Evolutionary conservation across 2,888 invertebrate genomes (phyloP).

Genomic region (Drosophila yooni): DNA sequence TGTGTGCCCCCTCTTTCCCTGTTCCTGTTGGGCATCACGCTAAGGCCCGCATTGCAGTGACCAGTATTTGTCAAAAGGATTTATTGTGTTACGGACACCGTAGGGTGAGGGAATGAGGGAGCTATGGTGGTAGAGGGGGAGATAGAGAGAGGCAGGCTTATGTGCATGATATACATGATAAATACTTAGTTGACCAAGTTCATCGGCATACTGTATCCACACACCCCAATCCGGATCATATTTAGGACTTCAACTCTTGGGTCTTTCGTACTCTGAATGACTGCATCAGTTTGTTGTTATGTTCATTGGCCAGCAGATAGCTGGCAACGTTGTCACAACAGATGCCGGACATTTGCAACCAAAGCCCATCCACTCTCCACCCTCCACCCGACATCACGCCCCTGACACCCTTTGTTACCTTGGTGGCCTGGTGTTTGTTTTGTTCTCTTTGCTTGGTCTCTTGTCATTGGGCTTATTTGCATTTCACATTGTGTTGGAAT

Average conservation of each 20-base stretch:
- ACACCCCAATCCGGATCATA: background rate
- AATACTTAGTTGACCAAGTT: conserved; percentile 21
- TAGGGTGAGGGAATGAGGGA: background rate
- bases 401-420: conserved; percentile 1
- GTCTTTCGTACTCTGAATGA: conserved; percentile 12
- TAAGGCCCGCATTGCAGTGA: conserved; percentile 57
- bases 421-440: conserved; percentile 8
- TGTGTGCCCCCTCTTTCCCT: background rate
- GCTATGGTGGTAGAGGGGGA: background rate
- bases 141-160: background rate
- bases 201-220: conserved; percentile 14
- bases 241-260: conserved; percentile 9
- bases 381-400: background rate
- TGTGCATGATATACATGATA: conserved; percentile 24
- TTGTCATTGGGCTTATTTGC: conserved; percentile 68
- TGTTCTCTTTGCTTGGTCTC: conserved; percentile 17
- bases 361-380: background rate
- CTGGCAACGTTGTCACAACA: conserved; percentile 29
- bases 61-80: conserved; percentile 69
- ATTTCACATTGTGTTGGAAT: conserved; percentile 66
- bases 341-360: conserved; percentile 55
- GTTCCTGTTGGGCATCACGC: background rate
- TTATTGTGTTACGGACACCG: conserved; percentile 55
- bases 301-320: background rate
- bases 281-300: conserved; percentile 59